Base-by-base conservation (phyloP, 2,888 invertebrate genomes). In the Parascotia fuliginaria region DNA sequence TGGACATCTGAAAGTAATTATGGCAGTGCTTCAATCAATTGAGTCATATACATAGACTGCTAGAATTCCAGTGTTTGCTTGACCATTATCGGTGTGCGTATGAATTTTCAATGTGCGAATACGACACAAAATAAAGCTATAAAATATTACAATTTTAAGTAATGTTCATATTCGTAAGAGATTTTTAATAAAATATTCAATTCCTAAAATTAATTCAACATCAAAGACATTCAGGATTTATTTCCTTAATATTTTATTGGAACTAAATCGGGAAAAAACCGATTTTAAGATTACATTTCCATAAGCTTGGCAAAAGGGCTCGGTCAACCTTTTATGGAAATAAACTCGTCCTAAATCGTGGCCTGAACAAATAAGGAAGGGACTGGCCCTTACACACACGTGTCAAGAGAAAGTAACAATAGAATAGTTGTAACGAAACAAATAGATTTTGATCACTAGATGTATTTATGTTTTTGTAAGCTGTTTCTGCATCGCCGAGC, bases 1-100 rank as follows among this genome's bases (percentile, higher is more conserved):
- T 43, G 86, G 86, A 51, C 86, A 86, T 55, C 85, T 85, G 73
- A 3, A 72, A 72, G n/a, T n/a, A n/a, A n/a, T n/a, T n/a, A n/a
- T n/a, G n/a, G n/a, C n/a, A n/a, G n/a, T n/a, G n/a, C n/a, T n/a
- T n/a, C n/a, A n/a, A n/a, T n/a, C n/a, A n/a, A n/a, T n/a, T n/a
- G n/a, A n/a, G n/a, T n/a, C n/a, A n/a, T n/a, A n/a, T n/a, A n/a
- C n/a, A n/a, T n/a, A n/a, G n/a, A n/a, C n/a, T n/a, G n/a, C n/a
- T n/a, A n/a, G n/a, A n/a, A n/a, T 19, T 19, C 5, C 19, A 5
- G 19, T 19, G 2, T 19, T 5, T 19, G 19, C 3, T 19, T 19
- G 5, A 5, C 19, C 5, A 19, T 19, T 19, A 3, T 19, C 5
- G 5, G 3, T 19, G 2, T 19, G 2, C 19, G n/a, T n/a, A 19